Base-by-base conservation (phyloP, 2,113 vertebrate species). In the Aptenodytes patagonicus region DNA sequence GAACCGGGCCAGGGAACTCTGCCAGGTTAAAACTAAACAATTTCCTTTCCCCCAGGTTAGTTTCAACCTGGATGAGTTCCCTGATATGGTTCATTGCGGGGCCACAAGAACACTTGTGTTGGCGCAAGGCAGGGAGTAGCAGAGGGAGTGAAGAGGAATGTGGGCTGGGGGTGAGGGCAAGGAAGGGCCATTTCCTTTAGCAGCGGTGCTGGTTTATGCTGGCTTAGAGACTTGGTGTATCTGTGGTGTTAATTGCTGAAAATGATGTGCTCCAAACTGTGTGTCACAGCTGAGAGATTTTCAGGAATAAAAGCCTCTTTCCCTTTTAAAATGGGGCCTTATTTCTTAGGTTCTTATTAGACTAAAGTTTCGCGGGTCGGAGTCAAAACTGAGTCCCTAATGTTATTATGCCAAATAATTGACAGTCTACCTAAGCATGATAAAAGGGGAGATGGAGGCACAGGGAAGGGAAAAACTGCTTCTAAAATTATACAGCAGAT, bases 21-120 rank as follows among this genome's bases (percentile, higher is more conserved):
- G 96, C 96, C 96, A 97, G 95, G 32, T 87, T 69, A 73, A 94
- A 94, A 94, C 36, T 7, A 92, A 94, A 76, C 93, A 80, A 96
- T 95, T 97, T 96, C 90, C 95, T 87, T 88, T 96, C 95, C 64
- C 78, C 58, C 87, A 94, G 96, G 96, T 97, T 96, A 70, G 70
- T 86, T 93, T 94, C 6, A 42, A 93, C 90, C 93, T 97, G 96
- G 96, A 95, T 94, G 85, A 90, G 82, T 96, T 96, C 96, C 93
- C 93, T 76, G 92, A 73, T 93, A 4, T 90, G 95, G 96, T 96
- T 97, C 96, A 96, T 49, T 66, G 71, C 13, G 0, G 92, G 96
- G 95, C 96, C 95, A 96, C 69, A 89, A 55, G 89, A 95, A 75
- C 91, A 79, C 85, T 96, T 85, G 54, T 76, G 77, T 61, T 96